Evolutionary conservation across 2,113 vertebrate species (phyloP), one percentile per base, ranked within the genome.

Genomic region (Myotis lucifugus): DNA sequence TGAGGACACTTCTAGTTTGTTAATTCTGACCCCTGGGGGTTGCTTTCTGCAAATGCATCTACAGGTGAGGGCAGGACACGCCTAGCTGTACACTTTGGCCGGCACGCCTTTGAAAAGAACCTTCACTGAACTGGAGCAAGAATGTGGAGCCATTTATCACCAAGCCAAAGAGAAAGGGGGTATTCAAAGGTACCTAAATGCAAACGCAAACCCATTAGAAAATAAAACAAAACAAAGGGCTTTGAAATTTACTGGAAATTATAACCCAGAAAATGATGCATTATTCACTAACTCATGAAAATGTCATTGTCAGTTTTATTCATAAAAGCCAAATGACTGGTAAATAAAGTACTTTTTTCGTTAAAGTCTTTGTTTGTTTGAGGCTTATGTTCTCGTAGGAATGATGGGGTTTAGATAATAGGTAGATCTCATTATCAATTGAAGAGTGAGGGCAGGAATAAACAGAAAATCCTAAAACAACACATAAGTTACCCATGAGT

Each of bases 21-120:
- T 90, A 81, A 83, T 87, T 88, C 92, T 97, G 96, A 92, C 85
- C 82, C 76, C 95, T 96, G 72, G 72, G 81, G 94, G 77, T 48
- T 54, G 6, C 23, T 74, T 85, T 93, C 92, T 93, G 95, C 59
- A 93, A 96, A 78, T 87, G 67, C 54, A 67, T 59, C 50, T 92
- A 40, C 6, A 1, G 0, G 0, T 19, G 40, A 46, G 50, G 70
- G 52, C 19, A 27, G 56, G 21, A 32, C 12, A 3, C 0, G 0
- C 6, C 2, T 19, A 32, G n/a, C 32, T 37, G 4, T 37, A 25
- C 42, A n/a, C 27, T 72, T 27, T 0, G 29, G 21, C 34, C 12
- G 18, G 21, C 48, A 37, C 59, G 37, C 42, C 17, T 86, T 89
- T 78, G 64, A 34, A 72, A 85, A 89, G 72, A 92, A 72, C 12